A percentile compares a stretch with the other conserved stretches of the same genome.
Evolutionary conservation across 2,113 vertebrate species (phyloP).

Genomic region (Thomomys bottae): DNA sequence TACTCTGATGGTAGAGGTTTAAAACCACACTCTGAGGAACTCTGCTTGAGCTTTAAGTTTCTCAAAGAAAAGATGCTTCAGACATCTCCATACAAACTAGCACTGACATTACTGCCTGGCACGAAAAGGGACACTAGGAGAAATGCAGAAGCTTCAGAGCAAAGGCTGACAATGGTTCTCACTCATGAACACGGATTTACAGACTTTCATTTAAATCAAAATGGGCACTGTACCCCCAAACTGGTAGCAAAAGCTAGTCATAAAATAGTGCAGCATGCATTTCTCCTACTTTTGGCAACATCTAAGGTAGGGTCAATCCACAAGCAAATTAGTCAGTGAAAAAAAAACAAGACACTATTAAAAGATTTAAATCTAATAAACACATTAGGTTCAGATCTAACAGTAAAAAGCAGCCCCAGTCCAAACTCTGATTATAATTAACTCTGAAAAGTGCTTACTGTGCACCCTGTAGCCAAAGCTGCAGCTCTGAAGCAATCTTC

Average conservation of each 20-base stretch:
- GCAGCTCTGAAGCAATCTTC: constrained; percentile 93
- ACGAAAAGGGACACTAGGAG: neutral
- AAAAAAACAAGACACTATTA: constrained; percentile 50
- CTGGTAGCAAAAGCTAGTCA: constrained; percentile 36
- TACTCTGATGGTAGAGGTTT: neutral
- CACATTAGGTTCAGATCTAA: constrained; percentile 25
- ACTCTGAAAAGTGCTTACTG: constrained; percentile 84
- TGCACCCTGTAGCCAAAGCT: constrained; percentile 90
- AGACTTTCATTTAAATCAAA: constrained; percentile 47
- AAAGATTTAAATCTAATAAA: constrained; percentile 42
- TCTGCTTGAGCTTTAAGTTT: neutral
- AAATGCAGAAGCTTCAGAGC: neutral
- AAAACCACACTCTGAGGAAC: neutral
- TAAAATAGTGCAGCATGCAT: constrained; percentile 24
- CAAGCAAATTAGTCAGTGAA: neutral
- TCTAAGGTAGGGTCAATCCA: constrained; percentile 22
- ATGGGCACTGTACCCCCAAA: neutral
- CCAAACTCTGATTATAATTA: constrained; percentile 19
- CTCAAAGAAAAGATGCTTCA: neutral
- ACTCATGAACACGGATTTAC: neutral
- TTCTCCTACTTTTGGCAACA: constrained; percentile 37
- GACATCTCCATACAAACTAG: neutral
- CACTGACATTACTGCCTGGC: neutral
- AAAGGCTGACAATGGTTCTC: neutral
- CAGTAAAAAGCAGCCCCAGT: neutral